These are phyloP conservation scores for Micromesistius poutassou DNA, from an alignment of 2,797 vertebrate species.

Conservation along the genomic window DNA sequence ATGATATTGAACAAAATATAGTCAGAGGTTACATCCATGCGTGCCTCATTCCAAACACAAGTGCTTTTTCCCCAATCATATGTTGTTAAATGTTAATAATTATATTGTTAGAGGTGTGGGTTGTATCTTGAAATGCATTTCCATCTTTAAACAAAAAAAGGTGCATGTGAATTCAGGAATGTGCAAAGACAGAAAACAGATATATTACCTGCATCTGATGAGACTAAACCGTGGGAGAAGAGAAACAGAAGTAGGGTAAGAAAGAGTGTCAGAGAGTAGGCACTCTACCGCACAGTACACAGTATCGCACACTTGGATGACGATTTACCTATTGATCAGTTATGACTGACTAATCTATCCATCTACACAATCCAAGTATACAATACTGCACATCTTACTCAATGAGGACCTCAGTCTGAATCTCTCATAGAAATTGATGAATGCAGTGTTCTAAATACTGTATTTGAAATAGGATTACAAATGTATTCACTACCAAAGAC, in stretches of 20 bases:
- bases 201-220: constrained; percentile 86
- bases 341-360: too few species aligned
- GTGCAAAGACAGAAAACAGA: constrained; percentile 56
- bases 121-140: constrained; percentile 7
- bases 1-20: neutral
- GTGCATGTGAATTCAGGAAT: constrained; percentile 30
- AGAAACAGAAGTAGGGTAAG: constrained; percentile 70
- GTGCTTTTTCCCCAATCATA: neutral
- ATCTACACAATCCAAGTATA: too few species aligned
- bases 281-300: neutral
- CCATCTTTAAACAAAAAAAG: constrained; percentile 12
- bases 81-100: neutral
- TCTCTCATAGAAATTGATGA: neutral
- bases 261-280: constrained; percentile 62
- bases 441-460: neutral
- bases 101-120: constrained; percentile 13
- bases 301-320: neutral
- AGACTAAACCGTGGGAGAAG: constrained; percentile 76
- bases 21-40: neutral
- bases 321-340: neutral
- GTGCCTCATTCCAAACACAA: neutral
- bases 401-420: too few species aligned
- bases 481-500: neutral
- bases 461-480: neutral
- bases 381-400: too few species aligned